Evolutionary conservation across 2,888 invertebrate species (phyloP), one percentile per base, ranked within the genome.

Genomic region (Operophtera brumata): DNA sequence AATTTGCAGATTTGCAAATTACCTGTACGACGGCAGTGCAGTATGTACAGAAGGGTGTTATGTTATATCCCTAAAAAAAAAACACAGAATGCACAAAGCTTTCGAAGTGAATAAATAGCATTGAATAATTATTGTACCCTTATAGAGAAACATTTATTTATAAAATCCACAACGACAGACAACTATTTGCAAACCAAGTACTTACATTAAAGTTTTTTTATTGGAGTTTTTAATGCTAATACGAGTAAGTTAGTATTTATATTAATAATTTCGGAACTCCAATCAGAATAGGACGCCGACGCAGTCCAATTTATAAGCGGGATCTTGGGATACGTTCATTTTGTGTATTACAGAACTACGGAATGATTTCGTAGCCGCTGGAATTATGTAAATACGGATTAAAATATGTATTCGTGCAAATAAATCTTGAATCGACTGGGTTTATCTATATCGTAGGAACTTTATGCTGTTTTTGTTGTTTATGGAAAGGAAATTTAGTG

Each of bases 301-400:
- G 69, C 71, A 71, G 84, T 81, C 80, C 88, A 89, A 89, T 88
- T 89, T 89, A 88, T 85, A 77, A 82, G 81, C 73, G 84, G 87
- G 88, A 88, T 89, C 90, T 90, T 85, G 86, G 89, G 89, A 87
- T 88, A 86, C 82, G 86, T 84, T 86, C 87, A 88, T 89, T 88
- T 88, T 74, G 85, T 82, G 82, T 86, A 82, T 80, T 80, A 86
- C 80, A 78, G 79, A 84, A 83, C 82, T 80, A 75, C 79, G 74
- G 76, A 84, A 83, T 84, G 75, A 84, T 82, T 78, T 77, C 71
- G 69, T 69, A 71, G 77, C 71, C 71, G 76, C 71, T 73, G 73
- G 79, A 84, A 84, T 88, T 89, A 88, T 90, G 89, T 80, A 88
- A 89, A 89, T 90, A 82, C 73, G 77, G 70, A 77, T 81, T 79